Percentiles rank a stretch among this genome's conserved stretches.
Conservation (phyloP, 2,797 vertebrate species). For the Lepilemur ruficaudatus region DNA sequence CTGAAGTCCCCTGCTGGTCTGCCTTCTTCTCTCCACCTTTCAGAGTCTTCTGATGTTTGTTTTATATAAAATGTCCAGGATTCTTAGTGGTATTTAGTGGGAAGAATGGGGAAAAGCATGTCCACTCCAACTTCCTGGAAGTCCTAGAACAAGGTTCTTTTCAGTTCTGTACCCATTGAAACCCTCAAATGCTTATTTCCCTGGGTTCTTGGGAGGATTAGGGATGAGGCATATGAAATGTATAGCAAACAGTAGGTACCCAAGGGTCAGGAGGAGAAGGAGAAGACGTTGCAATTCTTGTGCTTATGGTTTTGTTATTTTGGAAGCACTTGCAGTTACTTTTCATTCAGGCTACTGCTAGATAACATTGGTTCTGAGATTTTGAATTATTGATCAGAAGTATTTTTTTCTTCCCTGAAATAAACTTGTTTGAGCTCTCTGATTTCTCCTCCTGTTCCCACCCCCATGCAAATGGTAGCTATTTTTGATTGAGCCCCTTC, state of each 20-base stretch:
- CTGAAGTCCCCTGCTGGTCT: neutral
- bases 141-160: neutral
- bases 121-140: neutral
- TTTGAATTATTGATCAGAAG: neutral
- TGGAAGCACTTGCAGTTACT: neutral
- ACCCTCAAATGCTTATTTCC: neutral
- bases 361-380: neutral
- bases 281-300: neutral
- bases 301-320: neutral
- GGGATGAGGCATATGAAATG: neutral
- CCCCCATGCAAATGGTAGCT: neutral
- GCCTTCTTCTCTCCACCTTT: neutral
- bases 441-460: neutral
- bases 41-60: neutral
- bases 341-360: neutral
- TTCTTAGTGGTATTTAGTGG: neutral
- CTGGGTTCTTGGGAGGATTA: neutral
- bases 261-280: too few species aligned
- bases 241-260: neutral
- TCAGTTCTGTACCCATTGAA: neutral
- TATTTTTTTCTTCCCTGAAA: neutral
- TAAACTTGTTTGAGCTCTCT: neutral
- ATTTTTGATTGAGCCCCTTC: neutral
- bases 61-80: neutral
- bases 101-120: neutral